phyloP scores from a whole-genome alignment of 2,888 invertebrate species.

The Cryptus armator region DNA sequence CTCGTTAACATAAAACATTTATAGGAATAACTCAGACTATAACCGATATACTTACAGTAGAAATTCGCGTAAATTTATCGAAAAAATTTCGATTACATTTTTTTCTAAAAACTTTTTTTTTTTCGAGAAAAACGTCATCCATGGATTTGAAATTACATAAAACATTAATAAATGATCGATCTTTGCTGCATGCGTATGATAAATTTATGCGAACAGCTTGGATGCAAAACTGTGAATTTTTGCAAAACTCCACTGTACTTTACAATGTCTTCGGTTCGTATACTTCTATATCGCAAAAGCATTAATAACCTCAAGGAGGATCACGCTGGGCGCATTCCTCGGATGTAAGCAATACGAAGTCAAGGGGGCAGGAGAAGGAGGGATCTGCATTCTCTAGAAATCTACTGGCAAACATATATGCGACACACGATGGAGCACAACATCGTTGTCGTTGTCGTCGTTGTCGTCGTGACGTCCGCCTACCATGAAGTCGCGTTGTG shows the following conservation, averaged over 20 bases:
- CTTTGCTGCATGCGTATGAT: neutral
- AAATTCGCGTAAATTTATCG: neutral
- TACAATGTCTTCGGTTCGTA: neutral
- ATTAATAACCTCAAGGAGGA: conserved; percentile 40
- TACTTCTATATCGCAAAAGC: neutral
- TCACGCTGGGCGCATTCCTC: conserved; percentile 49
- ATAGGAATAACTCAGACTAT: conserved; percentile 11
- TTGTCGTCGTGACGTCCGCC: conserved; percentile 70
- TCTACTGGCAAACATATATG: conserved; percentile 12
- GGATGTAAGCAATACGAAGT: conserved; percentile 49
- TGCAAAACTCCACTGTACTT: conserved; percentile 5
- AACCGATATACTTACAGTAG: neutral
- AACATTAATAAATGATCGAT: neutral
- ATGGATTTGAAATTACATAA: neutral
- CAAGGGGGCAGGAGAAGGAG: neutral
- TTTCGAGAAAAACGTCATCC: neutral
- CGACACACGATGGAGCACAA: conserved; percentile 53
- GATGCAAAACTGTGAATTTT: neutral
- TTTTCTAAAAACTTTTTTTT: neutral
- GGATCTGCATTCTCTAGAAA: conserved; percentile 24
- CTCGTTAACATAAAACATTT: conserved; percentile 38
- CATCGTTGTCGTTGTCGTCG: conserved; percentile 58
- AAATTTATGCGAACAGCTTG: neutral
- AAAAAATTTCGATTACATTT: neutral
- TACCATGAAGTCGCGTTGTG: conserved; percentile 62